These are phyloP conservation scores for Diabrotica virgifera DNA, from an alignment of 1,140 invertebrate genomes.

Conservation along the genomic window DNA sequence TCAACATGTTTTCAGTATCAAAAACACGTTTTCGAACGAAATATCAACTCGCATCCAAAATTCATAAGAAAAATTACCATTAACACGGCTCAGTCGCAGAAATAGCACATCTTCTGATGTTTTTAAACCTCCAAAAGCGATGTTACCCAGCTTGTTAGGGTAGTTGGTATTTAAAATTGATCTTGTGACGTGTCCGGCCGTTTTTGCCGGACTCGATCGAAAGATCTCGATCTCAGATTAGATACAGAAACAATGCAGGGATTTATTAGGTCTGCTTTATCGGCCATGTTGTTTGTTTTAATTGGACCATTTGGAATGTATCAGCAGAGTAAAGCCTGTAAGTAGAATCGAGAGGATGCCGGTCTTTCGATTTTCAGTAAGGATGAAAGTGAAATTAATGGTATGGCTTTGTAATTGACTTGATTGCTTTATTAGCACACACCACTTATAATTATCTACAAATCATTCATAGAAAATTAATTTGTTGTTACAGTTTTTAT, in stretches of 20 bases:
- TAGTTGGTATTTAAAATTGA: slow-evolving; percentile 42
- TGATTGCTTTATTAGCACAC: too few relatives aligned
- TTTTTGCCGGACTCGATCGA: slow-evolving; percentile 29
- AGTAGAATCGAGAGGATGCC: not conserved
- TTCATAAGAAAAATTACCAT: slow-evolving; percentile 25
- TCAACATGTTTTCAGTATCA: not conserved
- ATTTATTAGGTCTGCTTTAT: slow-evolving; percentile 36
- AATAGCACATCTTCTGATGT: slow-evolving; percentile 19
- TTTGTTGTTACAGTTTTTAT: too few relatives aligned
- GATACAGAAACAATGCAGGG: slow-evolving; percentile 35
- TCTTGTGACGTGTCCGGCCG: slow-evolving; percentile 36
- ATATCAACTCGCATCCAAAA: slow-evolving; percentile 18
- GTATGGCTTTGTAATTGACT: not conserved
- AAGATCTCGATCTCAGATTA: slow-evolving; percentile 36
- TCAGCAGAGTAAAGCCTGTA: slow-evolving; percentile 21
- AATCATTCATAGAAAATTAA: too few relatives aligned
- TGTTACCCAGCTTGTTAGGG: slow-evolving; percentile 39
- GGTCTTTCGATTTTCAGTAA: not conserved
- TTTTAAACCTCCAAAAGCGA: slow-evolving; percentile 25
- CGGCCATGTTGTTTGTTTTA: slow-evolving; percentile 31
- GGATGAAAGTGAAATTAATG: not conserved
- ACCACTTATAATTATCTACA: too few relatives aligned
- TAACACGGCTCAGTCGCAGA: slow-evolving; percentile 18
- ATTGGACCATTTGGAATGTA: slow-evolving; percentile 29
- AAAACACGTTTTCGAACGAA: not conserved